Percentiles rank a stretch among this genome's conserved stretches.
These are phyloP conservation scores for Cryptotis parvus DNA, from an alignment of 2,113 vertebrate genomes.

Conservation along the genomic window DNA sequence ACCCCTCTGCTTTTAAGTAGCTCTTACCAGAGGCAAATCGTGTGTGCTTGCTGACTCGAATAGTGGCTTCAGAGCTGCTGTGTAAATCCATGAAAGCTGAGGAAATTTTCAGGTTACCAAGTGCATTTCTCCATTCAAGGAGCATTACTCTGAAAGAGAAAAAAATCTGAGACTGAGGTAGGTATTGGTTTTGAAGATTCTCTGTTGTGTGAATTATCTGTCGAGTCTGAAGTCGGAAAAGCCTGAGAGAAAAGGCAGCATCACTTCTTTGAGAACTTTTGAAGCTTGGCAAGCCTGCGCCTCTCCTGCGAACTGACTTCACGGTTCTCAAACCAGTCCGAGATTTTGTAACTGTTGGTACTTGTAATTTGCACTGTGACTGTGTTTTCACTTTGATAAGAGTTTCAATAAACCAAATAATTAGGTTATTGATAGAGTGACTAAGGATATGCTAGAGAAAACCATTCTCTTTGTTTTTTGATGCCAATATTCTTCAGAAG, in stretches of 20 bases:
- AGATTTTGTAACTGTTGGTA: neutral
- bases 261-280: neutral
- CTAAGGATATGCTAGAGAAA: constrained; percentile 26
- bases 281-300: neutral
- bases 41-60: neutral
- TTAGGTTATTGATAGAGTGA: constrained; percentile 23
- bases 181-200: neutral
- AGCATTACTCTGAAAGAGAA: neutral
- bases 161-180: neutral
- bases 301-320: neutral
- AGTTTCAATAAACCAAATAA: neutral
- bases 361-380: neutral
- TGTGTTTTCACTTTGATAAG: constrained; percentile 49
- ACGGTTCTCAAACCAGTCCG: neutral
- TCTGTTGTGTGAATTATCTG: constrained; percentile 20
- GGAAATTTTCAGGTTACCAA: neutral
- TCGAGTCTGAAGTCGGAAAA: constrained; percentile 44
- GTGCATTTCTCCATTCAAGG: neutral
- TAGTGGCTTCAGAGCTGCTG: neutral
- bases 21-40: neutral
- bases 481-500: neutral
- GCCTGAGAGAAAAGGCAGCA: neutral
- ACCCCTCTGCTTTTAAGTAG: neutral
- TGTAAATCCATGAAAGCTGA: neutral
- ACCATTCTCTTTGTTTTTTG: neutral